Evolutionary conservation across 2,888 invertebrate species (phyloP).

Genomic region (Beris chalybata): DNA sequence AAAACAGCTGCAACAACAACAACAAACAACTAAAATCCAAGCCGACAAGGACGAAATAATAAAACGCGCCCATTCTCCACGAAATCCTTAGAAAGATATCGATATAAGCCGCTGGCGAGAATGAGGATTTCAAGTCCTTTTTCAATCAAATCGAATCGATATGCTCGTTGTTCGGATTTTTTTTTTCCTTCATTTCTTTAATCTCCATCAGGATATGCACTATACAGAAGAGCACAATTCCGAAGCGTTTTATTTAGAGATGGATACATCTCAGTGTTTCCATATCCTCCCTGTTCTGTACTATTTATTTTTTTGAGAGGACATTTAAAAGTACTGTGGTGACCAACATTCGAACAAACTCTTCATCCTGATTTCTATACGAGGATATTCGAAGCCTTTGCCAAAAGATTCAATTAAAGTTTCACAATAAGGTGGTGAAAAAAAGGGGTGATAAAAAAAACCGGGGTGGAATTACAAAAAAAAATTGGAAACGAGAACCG

Average conservation of each 20-base stretch:
- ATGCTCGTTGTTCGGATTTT: slow-evolving; percentile 22
- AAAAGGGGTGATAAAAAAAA: slow-evolving; percentile 3
- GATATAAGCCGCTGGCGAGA: slow-evolving; percentile 32
- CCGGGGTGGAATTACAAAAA: too few relatives aligned
- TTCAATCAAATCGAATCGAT: slow-evolving; percentile 32
- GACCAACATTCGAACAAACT: too few relatives aligned
- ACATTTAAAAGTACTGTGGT: too few relatives aligned
- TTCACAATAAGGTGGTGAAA: slow-evolving; percentile 17
- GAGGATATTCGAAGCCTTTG: slow-evolving; percentile 4
- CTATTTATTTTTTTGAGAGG: not conserved
- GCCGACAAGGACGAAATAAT: slow-evolving; percentile 28
- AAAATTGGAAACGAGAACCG: slow-evolving; percentile 8
- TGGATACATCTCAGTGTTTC: slow-evolving; percentile 7
- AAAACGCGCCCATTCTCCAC: slow-evolving; percentile 16
- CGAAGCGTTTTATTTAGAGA: not conserved
- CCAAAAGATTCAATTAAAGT: slow-evolving; percentile 28
- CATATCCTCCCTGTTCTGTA: not conserved
- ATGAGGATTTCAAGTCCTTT: slow-evolving; percentile 29
- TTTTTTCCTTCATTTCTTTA: slow-evolving; percentile 10
- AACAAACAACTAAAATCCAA: slow-evolving; percentile 10
- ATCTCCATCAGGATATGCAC: slow-evolving; percentile 19
- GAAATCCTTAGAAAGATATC: slow-evolving; percentile 18
- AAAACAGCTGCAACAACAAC: too few relatives aligned
- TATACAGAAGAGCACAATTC: slow-evolving; percentile 7
- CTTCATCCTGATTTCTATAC: too few relatives aligned